These are phyloP conservation scores for Cladopsammia gracilis DNA, from an alignment of 64 coral and sea anemone species.

Conservation along the genomic window DNA sequence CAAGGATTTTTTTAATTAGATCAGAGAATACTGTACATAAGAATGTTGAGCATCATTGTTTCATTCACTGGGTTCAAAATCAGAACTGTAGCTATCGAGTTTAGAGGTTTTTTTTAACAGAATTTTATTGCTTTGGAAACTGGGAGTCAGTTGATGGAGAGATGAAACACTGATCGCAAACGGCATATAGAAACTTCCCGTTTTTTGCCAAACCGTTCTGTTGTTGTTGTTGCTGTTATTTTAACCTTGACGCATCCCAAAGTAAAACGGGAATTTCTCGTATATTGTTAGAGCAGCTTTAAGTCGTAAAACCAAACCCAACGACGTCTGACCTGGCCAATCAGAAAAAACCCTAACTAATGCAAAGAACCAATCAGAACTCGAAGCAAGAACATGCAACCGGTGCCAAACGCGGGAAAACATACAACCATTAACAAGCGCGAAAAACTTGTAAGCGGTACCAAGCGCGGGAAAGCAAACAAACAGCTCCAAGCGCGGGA, in stretches of 20 bases:
- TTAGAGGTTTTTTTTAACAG: background rate
- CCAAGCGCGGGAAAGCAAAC: too few species aligned
- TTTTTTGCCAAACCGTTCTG: background rate
- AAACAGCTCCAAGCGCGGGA: too few species aligned
- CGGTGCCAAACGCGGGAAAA: too few species aligned
- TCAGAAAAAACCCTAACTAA: background rate
- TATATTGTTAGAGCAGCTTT: background rate
- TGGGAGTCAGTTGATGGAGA: background rate
- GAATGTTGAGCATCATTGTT: background rate
- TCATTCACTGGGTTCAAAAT: background rate
- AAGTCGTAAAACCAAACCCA: background rate
- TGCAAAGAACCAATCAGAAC: too few species aligned
- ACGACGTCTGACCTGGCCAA: background rate
- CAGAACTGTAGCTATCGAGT: background rate
- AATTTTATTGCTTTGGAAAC: background rate
- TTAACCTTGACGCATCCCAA: background rate
- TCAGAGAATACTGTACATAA: background rate
- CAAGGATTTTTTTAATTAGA: background rate
- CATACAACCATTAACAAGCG: too few species aligned
- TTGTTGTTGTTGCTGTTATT: background rate
- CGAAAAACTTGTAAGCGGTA: too few species aligned
- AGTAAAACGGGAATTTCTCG: background rate
- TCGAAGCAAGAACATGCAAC: too few species aligned
- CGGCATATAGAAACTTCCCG: background rate
- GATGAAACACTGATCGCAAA: background rate